A percentile compares a stretch with the other conserved stretches of the same genome.
These are phyloP conservation scores for Streblospio benedicti DNA, from an alignment of 1,140 invertebrate species.

Conservation along the genomic window DNA sequence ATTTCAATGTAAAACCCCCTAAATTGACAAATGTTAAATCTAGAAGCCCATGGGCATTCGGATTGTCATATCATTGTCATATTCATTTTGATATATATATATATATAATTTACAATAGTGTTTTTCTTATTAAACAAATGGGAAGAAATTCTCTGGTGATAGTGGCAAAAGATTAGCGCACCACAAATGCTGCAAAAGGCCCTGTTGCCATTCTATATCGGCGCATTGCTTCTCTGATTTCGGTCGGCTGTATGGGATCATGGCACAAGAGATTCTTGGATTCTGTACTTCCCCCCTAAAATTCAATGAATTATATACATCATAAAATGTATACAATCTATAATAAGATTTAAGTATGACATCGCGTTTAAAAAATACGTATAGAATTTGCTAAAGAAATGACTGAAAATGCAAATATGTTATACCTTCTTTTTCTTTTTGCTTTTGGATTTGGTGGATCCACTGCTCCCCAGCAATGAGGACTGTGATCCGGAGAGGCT, in stretches of 20 bases:
- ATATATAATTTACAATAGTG: too few relatives aligned
- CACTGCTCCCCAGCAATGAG: not conserved
- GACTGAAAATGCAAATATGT: not conserved
- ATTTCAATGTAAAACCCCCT: too few relatives aligned
- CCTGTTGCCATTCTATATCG: constrained; percentile 46
- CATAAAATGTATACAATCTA: not conserved
- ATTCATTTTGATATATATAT: too few relatives aligned
- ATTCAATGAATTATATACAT: not conserved
- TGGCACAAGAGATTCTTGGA: constrained; percentile 24
- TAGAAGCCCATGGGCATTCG: too few relatives aligned
- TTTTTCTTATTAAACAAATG: too few relatives aligned
- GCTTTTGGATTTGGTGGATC: constrained; percentile 21
- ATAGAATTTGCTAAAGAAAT: not conserved
- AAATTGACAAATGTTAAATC: too few relatives aligned
- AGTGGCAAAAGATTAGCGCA: too few relatives aligned
- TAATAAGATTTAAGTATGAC: not conserved
- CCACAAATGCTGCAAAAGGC: constrained; percentile 41
- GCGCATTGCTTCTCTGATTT: constrained; percentile 54
- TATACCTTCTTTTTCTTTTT: constrained; percentile 33
- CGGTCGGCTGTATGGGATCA: constrained; percentile 49
- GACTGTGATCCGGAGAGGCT: not conserved
- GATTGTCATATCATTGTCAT: too few relatives aligned
- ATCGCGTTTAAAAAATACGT: not conserved
- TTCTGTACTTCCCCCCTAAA: constrained; percentile 25
- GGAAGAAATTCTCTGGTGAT: too few relatives aligned